Percentiles rank a stretch among this genome's conserved stretches.
phyloP scores from a whole-genome alignment of 2,797 vertebrate species.

The Discoglossus pictus region DNA sequence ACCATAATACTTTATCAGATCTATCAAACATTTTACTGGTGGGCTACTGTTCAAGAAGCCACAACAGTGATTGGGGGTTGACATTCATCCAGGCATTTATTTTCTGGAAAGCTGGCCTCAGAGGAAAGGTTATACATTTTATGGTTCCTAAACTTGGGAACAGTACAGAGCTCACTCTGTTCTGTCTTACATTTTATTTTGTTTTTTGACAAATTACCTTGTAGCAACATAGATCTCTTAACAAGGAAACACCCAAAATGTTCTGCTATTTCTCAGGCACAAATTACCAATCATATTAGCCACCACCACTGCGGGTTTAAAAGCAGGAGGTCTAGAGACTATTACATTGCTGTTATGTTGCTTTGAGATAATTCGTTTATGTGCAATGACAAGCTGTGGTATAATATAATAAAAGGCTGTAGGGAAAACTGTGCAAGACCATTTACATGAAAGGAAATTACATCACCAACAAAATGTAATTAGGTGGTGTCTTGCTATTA shows the following conservation, averaged over 20 bases:
- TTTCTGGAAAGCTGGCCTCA: background rate
- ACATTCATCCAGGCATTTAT: background rate
- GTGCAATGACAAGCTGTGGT: constrained; percentile 1
- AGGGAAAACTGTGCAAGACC: constrained; percentile 31
- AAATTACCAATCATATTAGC: constrained; percentile 38
- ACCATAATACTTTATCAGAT: no score
- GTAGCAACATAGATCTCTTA: constrained; percentile 22
- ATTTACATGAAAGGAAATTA: constrained; percentile 17
- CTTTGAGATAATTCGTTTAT: constrained; percentile 2
- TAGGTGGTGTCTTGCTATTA: constrained; percentile 17
- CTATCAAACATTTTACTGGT: no score
- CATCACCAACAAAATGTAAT: constrained; percentile 25
- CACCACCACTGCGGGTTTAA: constrained; percentile 20
- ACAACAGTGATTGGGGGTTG: background rate
- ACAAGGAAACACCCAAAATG: constrained; percentile 32
- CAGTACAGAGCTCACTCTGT: background rate
- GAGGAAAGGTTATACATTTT: background rate
- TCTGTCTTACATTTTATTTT: constrained; percentile 5
- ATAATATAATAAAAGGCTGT: constrained; percentile 17
- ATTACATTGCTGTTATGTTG: constrained; percentile 16
- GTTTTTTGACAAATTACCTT: constrained; percentile 20
- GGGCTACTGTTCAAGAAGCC: background rate
- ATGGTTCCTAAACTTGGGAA: background rate
- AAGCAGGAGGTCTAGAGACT: constrained; percentile 15
- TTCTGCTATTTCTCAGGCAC: constrained; percentile 33